These are phyloP conservation scores for Boloria selene DNA, from an alignment of 2,888 invertebrate species.

Conservation along the genomic window DNA sequence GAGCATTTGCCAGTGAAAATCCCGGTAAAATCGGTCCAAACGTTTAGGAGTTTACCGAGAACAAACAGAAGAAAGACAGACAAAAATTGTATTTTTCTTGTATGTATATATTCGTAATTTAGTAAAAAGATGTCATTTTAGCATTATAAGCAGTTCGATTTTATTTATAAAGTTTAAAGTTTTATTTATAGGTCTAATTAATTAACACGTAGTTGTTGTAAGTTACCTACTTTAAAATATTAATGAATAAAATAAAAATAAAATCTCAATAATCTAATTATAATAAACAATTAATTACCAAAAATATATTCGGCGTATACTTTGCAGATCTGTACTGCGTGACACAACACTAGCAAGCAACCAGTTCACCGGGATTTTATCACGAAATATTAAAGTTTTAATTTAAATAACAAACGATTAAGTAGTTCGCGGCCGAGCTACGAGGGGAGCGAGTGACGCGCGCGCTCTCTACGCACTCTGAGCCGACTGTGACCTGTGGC, in stretches of 20 bases:
- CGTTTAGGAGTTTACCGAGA: too few relatives aligned
- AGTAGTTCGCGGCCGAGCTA: conserved; percentile 5
- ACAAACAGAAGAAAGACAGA: too few relatives aligned
- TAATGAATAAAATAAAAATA: background rate
- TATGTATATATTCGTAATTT: too few relatives aligned
- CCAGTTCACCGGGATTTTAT: background rate
- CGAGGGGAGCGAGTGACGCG: conserved; percentile 20
- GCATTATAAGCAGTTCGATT: too few relatives aligned
- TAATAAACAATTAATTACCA: conserved; percentile 4
- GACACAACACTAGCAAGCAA: conserved; percentile 23
- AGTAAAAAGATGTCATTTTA: too few relatives aligned
- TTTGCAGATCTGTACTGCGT: background rate
- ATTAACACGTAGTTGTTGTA: too few relatives aligned
- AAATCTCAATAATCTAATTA: background rate
- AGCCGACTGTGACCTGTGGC: conserved; percentile 29
- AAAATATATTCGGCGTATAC: conserved; percentile 26
- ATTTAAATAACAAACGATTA: conserved; percentile 3
- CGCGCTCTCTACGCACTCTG: conserved; percentile 45
- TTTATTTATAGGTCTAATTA: too few relatives aligned
- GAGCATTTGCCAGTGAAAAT: too few relatives aligned
- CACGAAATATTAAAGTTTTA: background rate
- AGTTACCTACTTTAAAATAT: too few relatives aligned
- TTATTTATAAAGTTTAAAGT: too few relatives aligned
- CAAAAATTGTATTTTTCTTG: too few relatives aligned
- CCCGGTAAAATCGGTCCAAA: too few relatives aligned